Conservation (phyloP, 2,888 invertebrate species). For the Cerastoderma edule region DNA sequence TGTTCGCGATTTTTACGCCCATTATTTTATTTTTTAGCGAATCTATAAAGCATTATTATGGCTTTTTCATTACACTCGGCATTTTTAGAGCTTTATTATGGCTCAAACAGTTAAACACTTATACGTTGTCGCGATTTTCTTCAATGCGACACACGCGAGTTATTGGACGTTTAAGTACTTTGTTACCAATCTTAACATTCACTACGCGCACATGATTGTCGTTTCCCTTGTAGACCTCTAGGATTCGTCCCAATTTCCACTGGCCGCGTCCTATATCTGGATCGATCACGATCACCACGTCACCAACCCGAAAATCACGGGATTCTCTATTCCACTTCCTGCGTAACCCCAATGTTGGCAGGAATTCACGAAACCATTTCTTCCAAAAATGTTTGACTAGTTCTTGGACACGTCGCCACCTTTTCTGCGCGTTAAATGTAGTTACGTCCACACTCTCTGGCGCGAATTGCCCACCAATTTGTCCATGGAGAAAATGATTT, state of each 20-base stretch:
- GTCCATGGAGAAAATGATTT: slow-evolving; percentile 38
- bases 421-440: slow-evolving; percentile 14
- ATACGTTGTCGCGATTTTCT: not conserved
- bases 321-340: slow-evolving; percentile 31
- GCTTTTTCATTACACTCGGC: too few relatives aligned
- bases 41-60: too few relatives aligned
- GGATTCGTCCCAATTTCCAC: slow-evolving; percentile 43
- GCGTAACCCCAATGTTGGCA: slow-evolving; percentile 27
- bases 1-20: too few relatives aligned
- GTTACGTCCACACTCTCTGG: slow-evolving; percentile 34
- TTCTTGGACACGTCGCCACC: slow-evolving; percentile 54
- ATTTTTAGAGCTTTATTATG: slow-evolving; percentile 1
- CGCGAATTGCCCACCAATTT: slow-evolving; percentile 51
- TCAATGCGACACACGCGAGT: slow-evolving; percentile 15
- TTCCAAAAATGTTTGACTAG: slow-evolving; percentile 43
- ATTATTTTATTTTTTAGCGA: too few relatives aligned
- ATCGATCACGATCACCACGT: slow-evolving; percentile 42
- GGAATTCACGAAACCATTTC: too few relatives aligned
- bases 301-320: slow-evolving; percentile 39
- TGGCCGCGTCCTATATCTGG: slow-evolving; percentile 31
- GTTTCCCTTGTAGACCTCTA: slow-evolving; percentile 23
- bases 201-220: slow-evolving; percentile 35
- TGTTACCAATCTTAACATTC: slow-evolving; percentile 19
- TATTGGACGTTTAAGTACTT: slow-evolving; percentile 8
- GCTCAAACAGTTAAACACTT: not conserved